These are phyloP conservation scores for Patagioenas fasciata DNA, from an alignment of 2,113 vertebrate species.

Conservation along the genomic window DNA sequence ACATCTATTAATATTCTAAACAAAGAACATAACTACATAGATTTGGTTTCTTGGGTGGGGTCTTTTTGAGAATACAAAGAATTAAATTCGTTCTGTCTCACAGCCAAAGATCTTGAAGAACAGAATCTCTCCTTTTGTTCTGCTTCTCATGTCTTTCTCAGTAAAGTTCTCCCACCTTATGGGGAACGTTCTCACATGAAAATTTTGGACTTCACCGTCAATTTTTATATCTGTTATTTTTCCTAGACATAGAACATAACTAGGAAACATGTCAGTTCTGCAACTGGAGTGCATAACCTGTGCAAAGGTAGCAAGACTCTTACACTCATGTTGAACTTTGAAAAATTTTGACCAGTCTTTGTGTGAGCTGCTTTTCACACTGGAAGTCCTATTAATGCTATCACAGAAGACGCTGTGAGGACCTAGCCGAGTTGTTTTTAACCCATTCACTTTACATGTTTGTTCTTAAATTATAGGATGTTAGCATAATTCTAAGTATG, in stretches of 20 bases:
- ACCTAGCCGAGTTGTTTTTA: background rate
- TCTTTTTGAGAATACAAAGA: background rate
- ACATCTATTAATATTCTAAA: background rate
- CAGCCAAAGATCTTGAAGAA: background rate
- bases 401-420: background rate
- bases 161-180: background rate
- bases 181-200: background rate
- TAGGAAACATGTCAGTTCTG: background rate
- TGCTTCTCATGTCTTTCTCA: background rate
- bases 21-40: background rate
- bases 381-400: background rate
- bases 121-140: background rate
- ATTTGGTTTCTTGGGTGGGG: background rate
- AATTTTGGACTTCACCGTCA: background rate
- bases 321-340: background rate
- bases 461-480: background rate
- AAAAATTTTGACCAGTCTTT: background rate
- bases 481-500: background rate
- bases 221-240: background rate
- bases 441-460: background rate
- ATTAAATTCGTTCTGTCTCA: background rate
- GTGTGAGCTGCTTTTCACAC: background rate
- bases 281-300: background rate
- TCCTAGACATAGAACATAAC: background rate
- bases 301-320: background rate